These are phyloP conservation scores for Meleagris gallopavo DNA, from an alignment of 2,113 vertebrate species.

Conservation along the genomic window DNA sequence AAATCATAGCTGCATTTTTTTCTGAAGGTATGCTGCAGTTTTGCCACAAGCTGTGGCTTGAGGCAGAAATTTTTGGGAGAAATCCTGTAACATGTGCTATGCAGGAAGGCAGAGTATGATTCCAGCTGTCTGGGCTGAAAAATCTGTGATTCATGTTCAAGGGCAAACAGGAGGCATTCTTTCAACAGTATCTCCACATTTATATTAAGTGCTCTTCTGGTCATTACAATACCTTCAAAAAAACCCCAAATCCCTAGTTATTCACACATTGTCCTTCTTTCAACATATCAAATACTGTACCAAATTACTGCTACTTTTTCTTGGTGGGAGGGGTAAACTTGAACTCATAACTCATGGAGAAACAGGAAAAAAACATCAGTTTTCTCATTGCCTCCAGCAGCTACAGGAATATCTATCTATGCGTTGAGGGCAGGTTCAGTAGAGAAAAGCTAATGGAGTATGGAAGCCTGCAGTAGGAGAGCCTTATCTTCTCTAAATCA, in stretches of 20 bases:
- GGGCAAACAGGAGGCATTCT: background rate
- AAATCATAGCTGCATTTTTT: conserved; percentile 25
- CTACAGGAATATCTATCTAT: background rate
- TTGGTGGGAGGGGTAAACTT: background rate
- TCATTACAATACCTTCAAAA: background rate
- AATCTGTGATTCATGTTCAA: background rate
- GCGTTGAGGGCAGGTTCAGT: background rate
- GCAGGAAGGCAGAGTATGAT: background rate
- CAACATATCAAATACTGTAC: background rate
- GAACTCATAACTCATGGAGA: background rate
- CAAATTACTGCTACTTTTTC: background rate
- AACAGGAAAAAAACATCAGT: background rate
- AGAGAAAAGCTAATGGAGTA: background rate
- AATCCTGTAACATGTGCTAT: accelerated
- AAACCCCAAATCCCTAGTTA: background rate
- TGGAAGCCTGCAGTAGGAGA: background rate
- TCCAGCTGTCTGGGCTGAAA: background rate
- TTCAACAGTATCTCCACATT: background rate
- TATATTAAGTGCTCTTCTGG: background rate
- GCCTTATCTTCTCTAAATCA: background rate
- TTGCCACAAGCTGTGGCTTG: background rate
- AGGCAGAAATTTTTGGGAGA: conserved; percentile 1
- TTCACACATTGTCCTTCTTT: background rate
- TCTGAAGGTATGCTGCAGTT: background rate
- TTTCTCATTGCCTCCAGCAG: background rate